A percentile compares a stretch with the other conserved stretches of the same genome.
Evolutionary conservation across 2,888 invertebrate genomes (phyloP).

Genomic region (Andrena fulva): DNA sequence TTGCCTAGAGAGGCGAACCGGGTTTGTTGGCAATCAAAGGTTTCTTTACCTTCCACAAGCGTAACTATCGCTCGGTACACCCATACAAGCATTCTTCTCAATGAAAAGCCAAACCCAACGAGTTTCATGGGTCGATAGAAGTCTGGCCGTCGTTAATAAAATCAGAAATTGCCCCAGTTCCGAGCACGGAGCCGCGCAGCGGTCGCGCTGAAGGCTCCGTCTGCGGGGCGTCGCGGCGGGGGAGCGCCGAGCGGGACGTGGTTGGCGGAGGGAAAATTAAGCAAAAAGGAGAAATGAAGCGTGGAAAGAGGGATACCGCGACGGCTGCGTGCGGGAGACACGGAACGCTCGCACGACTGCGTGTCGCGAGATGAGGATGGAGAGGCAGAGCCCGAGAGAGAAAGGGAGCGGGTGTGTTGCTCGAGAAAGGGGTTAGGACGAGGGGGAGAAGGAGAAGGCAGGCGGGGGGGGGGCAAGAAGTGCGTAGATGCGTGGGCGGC

Average conservation of each 20-base stretch:
- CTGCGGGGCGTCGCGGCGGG: background rate
- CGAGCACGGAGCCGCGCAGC: background rate
- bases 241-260: background rate
- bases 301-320: slow-evolving; percentile 11
- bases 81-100: background rate
- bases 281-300: slow-evolving; percentile 1
- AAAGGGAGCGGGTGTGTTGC: background rate
- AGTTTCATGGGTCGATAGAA: no score
- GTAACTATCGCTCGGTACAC: background rate
- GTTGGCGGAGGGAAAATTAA: slow-evolving; percentile 21
- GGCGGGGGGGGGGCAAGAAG: slow-evolving; percentile 41
- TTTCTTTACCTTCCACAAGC: no score
- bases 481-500: slow-evolving; percentile 76
- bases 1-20: no score
- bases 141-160: background rate
- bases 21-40: no score
- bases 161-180: background rate
- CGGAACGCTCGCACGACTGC: slow-evolving; percentile 15
- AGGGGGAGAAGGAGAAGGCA: background rate
- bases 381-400: slow-evolving; percentile 7
- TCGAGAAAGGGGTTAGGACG: slow-evolving; percentile 17
- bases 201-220: background rate
- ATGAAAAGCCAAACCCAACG: no score
- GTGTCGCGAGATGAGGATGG: slow-evolving; percentile 12
- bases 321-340: slow-evolving; percentile 15